Percentiles rank a stretch among this genome's conserved stretches.
These are phyloP conservation scores for Catharus fuscescens DNA, from an alignment of 2,113 vertebrate genomes.

Conservation along the genomic window DNA sequence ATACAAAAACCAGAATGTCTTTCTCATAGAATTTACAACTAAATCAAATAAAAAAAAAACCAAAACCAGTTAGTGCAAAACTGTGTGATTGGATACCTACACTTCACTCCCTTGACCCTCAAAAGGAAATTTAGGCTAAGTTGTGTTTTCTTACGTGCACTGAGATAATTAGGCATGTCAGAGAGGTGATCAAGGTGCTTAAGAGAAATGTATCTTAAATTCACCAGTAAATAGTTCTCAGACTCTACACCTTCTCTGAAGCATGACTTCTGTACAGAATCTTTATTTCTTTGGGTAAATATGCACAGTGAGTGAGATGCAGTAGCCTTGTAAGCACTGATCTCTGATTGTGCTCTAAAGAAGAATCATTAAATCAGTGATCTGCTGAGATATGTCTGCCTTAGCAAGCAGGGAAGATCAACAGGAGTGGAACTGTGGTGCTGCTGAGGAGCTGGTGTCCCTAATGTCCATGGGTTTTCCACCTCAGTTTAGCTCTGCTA, in stretches of 20 bases:
- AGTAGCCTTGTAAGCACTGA: neutral
- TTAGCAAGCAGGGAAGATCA: neutral
- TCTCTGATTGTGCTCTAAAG: neutral
- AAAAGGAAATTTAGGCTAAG: neutral
- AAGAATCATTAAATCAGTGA: neutral
- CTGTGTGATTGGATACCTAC: neutral
- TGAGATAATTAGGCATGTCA: neutral
- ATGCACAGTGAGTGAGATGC: neutral
- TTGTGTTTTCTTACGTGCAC: neutral
- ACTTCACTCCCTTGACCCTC: neutral
- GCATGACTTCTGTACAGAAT: neutral
- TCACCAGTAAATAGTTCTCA: neutral
- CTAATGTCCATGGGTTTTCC: fast-evolving
- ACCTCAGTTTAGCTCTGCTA: neutral
- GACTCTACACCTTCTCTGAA: neutral
- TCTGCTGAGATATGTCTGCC: neutral
- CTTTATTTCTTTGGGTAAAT: neutral
- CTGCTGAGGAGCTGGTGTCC: neutral
- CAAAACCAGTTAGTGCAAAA: neutral
- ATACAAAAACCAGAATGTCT: fast-evolving
- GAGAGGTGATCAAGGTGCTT: neutral
- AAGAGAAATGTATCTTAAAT: neutral
- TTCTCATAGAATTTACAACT: neutral
- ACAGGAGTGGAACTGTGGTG: neutral
- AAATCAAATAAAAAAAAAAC: neutral